These are phyloP conservation scores for Pachycephala philippinensis DNA, from an alignment of 2,113 vertebrate species.

Conservation along the genomic window DNA sequence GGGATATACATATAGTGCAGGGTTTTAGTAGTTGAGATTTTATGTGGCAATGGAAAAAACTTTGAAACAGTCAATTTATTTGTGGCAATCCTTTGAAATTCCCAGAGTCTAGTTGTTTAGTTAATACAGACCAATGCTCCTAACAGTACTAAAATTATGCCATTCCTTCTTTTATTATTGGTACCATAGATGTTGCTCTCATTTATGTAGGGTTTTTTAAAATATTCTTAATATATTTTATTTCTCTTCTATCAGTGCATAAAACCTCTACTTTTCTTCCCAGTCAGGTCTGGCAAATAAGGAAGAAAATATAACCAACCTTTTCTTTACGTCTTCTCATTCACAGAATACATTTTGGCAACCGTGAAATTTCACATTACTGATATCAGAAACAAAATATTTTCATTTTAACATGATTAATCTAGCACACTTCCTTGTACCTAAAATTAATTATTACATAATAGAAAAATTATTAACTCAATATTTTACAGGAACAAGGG, in stretches of 20 bases:
- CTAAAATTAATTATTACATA: neutral
- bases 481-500: neutral
- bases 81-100: neutral
- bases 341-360: neutral
- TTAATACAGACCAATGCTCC: neutral
- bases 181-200: neutral
- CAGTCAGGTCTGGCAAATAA: neutral
- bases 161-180: neutral
- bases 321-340: neutral
- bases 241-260: neutral
- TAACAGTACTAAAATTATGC: neutral
- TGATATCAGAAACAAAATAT: neutral
- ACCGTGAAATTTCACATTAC: neutral
- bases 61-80: neutral
- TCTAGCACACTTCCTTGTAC: neutral
- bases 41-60: neutral
- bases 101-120: neutral
- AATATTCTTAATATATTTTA: neutral
- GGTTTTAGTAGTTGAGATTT: neutral
- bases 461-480: neutral
- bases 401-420: neutral
- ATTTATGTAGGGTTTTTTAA: neutral
- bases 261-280: no score
- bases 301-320: neutral
- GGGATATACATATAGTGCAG: fast-evolving